These are phyloP conservation scores for Thera obeliscata DNA, from an alignment of 2,888 invertebrate genomes.

Conservation along the genomic window DNA sequence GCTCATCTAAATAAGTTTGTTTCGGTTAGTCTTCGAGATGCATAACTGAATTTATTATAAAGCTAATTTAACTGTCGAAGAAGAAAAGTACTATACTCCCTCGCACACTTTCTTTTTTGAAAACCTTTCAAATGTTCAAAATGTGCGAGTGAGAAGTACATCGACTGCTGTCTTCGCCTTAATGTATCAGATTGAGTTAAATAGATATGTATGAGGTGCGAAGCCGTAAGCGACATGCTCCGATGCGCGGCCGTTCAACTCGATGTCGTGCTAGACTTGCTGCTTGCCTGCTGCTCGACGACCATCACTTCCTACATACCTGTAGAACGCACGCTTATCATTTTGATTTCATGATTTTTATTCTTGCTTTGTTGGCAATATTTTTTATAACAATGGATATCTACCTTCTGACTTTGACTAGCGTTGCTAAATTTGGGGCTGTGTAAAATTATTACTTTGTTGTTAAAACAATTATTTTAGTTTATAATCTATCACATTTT, in stretches of 20 bases:
- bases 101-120: no score
- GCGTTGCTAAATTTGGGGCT: no score
- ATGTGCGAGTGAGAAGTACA: no score
- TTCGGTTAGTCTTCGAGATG: constrained; percentile 24
- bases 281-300: constrained; percentile 68
- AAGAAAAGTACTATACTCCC: no score
- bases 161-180: not conserved
- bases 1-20: constrained; percentile 21
- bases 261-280: constrained; percentile 68
- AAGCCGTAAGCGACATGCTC: constrained; percentile 71
- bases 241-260: constrained; percentile 75
- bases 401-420: no score
- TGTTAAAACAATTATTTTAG: no score
- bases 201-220: constrained; percentile 54
- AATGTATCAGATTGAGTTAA: constrained; percentile 25
- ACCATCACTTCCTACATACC: constrained; percentile 75
- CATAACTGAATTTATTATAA: constrained; percentile 19
- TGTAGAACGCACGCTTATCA: constrained; percentile 45
- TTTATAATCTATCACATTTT: no score
- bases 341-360: constrained; percentile 30
- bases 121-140: no score
- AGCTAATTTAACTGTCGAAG: no score
- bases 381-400: not conserved
- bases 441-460: no score
- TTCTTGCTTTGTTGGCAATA: not conserved